Conservation (phyloP, 2,888 invertebrate genomes). For the Diaphora mendica region DNA sequence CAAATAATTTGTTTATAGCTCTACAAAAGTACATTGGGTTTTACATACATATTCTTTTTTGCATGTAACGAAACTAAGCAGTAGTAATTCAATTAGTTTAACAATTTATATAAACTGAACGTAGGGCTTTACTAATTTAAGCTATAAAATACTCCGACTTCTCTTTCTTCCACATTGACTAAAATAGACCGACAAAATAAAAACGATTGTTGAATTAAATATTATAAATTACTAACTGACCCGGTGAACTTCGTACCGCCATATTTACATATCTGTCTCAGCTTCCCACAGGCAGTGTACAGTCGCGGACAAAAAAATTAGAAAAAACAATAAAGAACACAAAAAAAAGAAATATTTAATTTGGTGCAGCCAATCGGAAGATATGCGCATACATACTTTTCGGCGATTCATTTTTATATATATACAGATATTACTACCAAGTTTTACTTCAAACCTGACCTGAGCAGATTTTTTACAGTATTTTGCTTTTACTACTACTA, state of each 20-base stretch:
- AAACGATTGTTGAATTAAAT: not conserved
- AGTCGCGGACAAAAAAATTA: too few species aligned
- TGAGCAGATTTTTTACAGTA: not conserved
- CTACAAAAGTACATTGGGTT: not conserved
- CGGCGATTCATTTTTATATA: too few species aligned
- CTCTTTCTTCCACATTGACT: too few species aligned
- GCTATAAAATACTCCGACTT: not conserved
- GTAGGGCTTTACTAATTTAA: not conserved
- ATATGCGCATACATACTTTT: too few species aligned
- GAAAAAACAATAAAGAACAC: too few species aligned
- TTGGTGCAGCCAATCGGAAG: too few species aligned
- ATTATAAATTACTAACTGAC: not conserved
- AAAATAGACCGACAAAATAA: too few species aligned
- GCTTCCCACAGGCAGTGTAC: too few species aligned
- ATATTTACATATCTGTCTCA: too few species aligned
- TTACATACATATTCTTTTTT: not conserved
- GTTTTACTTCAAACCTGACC: not conserved
- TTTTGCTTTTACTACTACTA: not conserved
- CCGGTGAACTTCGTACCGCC: too few species aligned
- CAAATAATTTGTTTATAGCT: slow-evolving; percentile 1
- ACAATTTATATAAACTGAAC: not conserved
- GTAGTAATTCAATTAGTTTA: too few species aligned
- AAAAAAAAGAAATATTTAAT: too few species aligned
- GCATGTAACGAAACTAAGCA: not conserved
- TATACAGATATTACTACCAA: not conserved